These are phyloP conservation scores for Drosophila pruinosa DNA, from an alignment of 1,140 invertebrate genomes.

Conservation along the genomic window DNA sequence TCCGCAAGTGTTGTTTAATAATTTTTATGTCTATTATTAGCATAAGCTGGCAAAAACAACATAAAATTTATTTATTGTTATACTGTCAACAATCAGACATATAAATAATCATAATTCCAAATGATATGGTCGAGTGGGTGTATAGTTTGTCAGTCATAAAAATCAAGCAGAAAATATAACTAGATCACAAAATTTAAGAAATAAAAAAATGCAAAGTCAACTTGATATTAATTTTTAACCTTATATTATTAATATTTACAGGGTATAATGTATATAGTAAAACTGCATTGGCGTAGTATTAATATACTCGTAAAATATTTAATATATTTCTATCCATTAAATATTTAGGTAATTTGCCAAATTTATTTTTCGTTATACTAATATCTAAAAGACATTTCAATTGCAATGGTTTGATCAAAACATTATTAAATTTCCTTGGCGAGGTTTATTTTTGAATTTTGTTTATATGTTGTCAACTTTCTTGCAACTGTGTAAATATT, in stretches of 20 bases:
- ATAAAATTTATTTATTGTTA: slow-evolving; percentile 33
- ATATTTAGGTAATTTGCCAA: neutral
- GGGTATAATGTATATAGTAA: too few species aligned
- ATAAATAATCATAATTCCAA: slow-evolving; percentile 13
- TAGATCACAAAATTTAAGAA: neutral
- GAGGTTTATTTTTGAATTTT: slow-evolving; percentile 5
- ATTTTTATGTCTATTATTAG: slow-evolving; percentile 12
- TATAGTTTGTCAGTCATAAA: neutral
- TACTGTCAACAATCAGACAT: slow-evolving; percentile 19
- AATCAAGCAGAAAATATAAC: slow-evolving; percentile 12
- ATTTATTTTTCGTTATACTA: neutral
- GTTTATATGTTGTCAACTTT: slow-evolving; percentile 7
- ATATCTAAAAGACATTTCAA: neutral
- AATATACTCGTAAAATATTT: too few species aligned
- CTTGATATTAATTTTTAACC: too few species aligned
- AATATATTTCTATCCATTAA: neutral
- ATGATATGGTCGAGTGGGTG: slow-evolving; percentile 1
- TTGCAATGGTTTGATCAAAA: neutral
- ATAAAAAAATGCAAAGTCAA: too few species aligned
- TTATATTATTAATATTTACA: too few species aligned
- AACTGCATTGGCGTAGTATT: too few species aligned
- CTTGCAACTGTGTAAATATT: slow-evolving; percentile 34
- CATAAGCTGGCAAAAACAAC: neutral
- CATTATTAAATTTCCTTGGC: slow-evolving; percentile 1
- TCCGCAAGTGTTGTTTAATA: neutral